Percentiles rank a stretch among this genome's conserved stretches.
Evolutionary conservation across 2,888 invertebrate genomes (phyloP).

Genomic region (Rotaria sp.): DNA sequence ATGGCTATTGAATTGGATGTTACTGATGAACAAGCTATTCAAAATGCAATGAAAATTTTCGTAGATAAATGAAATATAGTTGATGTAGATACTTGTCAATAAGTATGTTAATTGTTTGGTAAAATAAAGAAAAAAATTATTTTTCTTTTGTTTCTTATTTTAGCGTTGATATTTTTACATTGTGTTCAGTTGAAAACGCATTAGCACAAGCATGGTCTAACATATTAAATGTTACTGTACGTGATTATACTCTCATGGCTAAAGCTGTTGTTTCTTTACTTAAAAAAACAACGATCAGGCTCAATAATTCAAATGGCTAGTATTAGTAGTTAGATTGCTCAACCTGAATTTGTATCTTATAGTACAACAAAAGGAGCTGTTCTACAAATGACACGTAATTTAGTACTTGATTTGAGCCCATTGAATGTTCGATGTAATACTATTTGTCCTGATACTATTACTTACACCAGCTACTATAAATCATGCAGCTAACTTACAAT

Average conservation of each 20-base stretch:
- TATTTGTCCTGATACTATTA: conserved; percentile 40
- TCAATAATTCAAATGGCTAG: conserved; percentile 41
- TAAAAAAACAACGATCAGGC: conserved; percentile 23
- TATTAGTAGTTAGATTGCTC: conserved; percentile 38
- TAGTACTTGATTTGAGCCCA: conserved; percentile 41
- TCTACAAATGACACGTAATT: conserved; percentile 39
- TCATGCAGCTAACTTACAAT: neutral
- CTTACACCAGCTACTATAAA: conserved; percentile 34
- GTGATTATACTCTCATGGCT: conserved; percentile 38
- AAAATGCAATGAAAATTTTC: neutral
- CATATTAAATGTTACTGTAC: conserved; percentile 37
- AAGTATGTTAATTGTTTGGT: neutral
- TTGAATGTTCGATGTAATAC: conserved; percentile 41
- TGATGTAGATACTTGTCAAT: neutral
- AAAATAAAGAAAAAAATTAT: neutral
- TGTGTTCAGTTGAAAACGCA: neutral
- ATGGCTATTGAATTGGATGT: neutral
- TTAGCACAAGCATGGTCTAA: neutral
- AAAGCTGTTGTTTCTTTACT: conserved; percentile 39
- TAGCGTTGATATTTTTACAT: neutral
- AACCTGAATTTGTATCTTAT: conserved; percentile 41
- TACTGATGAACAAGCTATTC: neutral
- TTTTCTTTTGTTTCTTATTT: neutral
- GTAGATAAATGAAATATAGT: neutral
- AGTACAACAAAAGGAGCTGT: conserved; percentile 42